phyloP scores from a whole-genome alignment of 1,140 invertebrate genomes.

The Penaeus indicus region DNA sequence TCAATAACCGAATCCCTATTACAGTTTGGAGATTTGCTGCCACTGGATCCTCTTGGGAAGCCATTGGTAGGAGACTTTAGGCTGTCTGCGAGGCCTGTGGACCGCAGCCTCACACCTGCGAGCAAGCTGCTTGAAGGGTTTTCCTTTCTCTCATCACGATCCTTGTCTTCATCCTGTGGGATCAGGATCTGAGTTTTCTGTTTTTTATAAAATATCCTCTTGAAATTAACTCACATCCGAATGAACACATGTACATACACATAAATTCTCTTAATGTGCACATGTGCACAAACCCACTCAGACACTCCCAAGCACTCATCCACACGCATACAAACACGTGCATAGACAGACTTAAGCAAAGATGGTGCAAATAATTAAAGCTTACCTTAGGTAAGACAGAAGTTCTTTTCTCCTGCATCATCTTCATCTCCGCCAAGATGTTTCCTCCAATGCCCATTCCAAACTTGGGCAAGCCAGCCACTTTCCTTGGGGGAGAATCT shows the following conservation, averaged over 20 bases:
- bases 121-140: conserved; percentile 65
- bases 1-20: conserved; percentile 67
- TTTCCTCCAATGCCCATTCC: conserved; percentile 68
- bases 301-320: no score
- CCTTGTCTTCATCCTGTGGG: conserved; percentile 73
- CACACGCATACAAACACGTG: no score
- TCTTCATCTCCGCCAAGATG: conserved; percentile 72
- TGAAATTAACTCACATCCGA: no score
- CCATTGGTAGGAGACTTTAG: conserved; percentile 73
- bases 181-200: conserved; percentile 37
- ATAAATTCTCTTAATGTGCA: no score
- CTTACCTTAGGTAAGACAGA: conserved; percentile 66
- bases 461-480: conserved; percentile 65
- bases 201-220: no score
- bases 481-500: conserved; percentile 59
- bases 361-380: no score
- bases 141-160: conserved; percentile 72
- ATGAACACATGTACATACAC: no score
- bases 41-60: conserved; percentile 66
- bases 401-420: conserved; percentile 71
- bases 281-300: no score
- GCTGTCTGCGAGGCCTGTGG: conserved; percentile 69
- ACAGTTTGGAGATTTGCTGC: conserved; percentile 71
- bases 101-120: conserved; percentile 71
- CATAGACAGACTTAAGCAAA: no score